Evolutionary conservation across 1,140 invertebrate species (phyloP).

Genomic region (Oedothorax gibbosus): DNA sequence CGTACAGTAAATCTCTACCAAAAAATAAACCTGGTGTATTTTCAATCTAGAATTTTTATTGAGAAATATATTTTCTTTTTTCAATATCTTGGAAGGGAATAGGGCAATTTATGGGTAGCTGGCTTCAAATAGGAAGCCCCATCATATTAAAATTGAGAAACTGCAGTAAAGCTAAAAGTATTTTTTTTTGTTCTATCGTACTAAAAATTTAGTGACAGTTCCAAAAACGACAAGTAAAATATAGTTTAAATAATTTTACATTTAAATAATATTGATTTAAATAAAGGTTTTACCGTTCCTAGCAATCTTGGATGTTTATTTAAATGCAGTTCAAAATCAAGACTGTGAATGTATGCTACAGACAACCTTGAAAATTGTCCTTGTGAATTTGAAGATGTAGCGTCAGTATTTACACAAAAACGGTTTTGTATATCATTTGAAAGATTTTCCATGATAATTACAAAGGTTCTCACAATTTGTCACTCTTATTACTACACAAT

Average conservation of each 20-base stretch:
- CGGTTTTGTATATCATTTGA: not conserved
- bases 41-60: too few relatives aligned
- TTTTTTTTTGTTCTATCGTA: too few relatives aligned
- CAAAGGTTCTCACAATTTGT: not conserved
- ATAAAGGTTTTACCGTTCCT: constrained; percentile 30
- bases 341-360: constrained; percentile 55
- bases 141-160: too few relatives aligned
- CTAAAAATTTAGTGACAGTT: too few relatives aligned
- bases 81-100: not conserved
- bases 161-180: too few relatives aligned
- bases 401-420: not conserved
- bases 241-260: not conserved
- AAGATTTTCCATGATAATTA: constrained; percentile 24
- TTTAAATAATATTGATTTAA: not conserved
- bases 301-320: constrained; percentile 54
- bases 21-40: too few relatives aligned
- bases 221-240: not conserved
- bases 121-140: too few relatives aligned
- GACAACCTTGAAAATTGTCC: not conserved
- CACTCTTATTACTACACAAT: not conserved
- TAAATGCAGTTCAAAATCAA: constrained; percentile 51
- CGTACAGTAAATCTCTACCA: too few relatives aligned
- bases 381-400: not conserved
- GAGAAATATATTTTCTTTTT: too few relatives aligned
- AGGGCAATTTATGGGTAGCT: not conserved